Conservation (phyloP, 2,888 invertebrate genomes). For the Drosophila multiciliata region DNA sequence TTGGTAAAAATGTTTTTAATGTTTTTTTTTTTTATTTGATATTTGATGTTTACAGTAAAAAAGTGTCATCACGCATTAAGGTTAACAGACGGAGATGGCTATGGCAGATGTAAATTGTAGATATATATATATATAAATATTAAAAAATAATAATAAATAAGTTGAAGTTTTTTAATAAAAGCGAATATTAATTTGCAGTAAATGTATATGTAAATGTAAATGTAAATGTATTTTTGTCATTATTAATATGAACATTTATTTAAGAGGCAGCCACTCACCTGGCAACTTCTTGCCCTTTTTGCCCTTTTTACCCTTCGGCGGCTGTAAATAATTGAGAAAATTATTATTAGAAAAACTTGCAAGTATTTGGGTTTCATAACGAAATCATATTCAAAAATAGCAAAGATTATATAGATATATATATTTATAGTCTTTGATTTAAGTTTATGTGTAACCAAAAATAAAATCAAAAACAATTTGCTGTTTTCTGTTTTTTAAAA, state of each 20-base stretch:
- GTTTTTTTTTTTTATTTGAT: neutral
- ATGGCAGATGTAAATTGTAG: neutral
- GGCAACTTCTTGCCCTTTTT: constrained; percentile 84
- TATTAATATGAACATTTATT: neutral
- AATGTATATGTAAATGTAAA: too few relatives aligned
- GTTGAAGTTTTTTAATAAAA: neutral
- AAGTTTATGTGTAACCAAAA: neutral
- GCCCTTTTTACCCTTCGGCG: constrained; percentile 84
- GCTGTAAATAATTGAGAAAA: constrained; percentile 69
- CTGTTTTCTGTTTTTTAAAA: neutral
- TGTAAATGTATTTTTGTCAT: too few relatives aligned
- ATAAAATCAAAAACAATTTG: too few relatives aligned
- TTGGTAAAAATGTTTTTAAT: neutral
- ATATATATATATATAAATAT: neutral
- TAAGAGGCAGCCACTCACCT: constrained; percentile 71
- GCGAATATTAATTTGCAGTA: neutral
- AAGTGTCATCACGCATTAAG: neutral
- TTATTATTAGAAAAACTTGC: neutral
- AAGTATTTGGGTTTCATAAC: neutral
- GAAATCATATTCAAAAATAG: neutral
- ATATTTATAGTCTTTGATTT: neutral
- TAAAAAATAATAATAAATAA: neutral
- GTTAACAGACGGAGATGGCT: neutral
- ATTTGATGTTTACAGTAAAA: too few relatives aligned
- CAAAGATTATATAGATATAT: neutral